phyloP scores from a whole-genome alignment of 2,888 invertebrate species.

The Drosophila greeni region DNA sequence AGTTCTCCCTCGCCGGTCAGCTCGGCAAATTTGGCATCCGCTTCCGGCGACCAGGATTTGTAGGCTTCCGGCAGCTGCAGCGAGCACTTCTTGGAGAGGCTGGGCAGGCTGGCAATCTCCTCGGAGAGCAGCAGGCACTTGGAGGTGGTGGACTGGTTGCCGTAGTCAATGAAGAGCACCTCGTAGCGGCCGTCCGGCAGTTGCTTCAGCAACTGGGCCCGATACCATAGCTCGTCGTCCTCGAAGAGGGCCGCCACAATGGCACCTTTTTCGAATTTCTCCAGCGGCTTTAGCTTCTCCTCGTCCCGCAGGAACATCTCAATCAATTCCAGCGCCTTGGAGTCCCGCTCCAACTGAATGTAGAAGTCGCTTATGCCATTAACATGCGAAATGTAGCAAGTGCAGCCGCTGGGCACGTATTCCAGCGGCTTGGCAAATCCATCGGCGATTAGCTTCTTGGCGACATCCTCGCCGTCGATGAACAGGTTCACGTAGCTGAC shows the following conservation, averaged over 20 bases:
- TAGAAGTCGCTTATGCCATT: conserved; percentile 88
- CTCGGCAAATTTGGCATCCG: conserved; percentile 84
- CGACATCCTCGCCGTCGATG: conserved; percentile 82
- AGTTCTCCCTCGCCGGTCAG: conserved; percentile 85
- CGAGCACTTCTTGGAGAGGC: conserved; percentile 82
- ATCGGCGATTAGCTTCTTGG: conserved; percentile 82
- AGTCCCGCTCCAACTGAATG: conserved; percentile 86
- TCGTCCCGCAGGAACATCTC: conserved; percentile 81
- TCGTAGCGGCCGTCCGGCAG: conserved; percentile 81
- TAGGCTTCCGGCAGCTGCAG: conserved; percentile 82
- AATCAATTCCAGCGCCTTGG: conserved; percentile 81
- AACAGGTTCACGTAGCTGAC: conserved; percentile 83
- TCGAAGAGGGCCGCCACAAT: conserved; percentile 84
- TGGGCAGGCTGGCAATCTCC: conserved; percentile 81
- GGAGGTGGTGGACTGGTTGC: conserved; percentile 82
- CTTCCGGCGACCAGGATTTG: conserved; percentile 83
- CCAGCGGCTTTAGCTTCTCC: conserved; percentile 80
- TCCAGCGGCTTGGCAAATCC: conserved; percentile 82
- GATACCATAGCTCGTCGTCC: conserved; percentile 84
- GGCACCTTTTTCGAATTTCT: conserved; percentile 78
- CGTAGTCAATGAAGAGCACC: conserved; percentile 85
- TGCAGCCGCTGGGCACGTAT: conserved; percentile 80
- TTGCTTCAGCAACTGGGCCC: conserved; percentile 82
- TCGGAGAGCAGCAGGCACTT: conserved; percentile 82
- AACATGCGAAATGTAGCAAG: conserved; percentile 86